These are phyloP conservation scores for Lysandra bellargus DNA, from an alignment of 2,888 invertebrate genomes.

Conservation along the genomic window DNA sequence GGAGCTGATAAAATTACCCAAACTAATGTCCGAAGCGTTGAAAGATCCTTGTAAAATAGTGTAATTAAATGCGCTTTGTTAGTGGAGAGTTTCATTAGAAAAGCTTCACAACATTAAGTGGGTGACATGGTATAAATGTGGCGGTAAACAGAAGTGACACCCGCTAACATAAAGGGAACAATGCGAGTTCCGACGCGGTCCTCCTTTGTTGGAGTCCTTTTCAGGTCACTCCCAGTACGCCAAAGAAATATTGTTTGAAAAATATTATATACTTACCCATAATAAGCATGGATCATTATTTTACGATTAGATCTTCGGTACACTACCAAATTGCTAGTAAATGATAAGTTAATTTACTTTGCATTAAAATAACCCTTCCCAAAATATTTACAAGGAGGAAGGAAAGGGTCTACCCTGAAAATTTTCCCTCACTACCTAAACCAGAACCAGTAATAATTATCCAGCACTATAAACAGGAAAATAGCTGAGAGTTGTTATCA, in stretches of 20 bases:
- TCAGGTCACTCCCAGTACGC: slow-evolving; percentile 71
- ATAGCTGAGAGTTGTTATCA: not conserved
- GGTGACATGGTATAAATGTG: slow-evolving; percentile 54
- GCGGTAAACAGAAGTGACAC: slow-evolving; percentile 56
- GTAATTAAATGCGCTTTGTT: slow-evolving; percentile 33
- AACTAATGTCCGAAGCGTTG: not conserved
- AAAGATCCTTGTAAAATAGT: not conserved
- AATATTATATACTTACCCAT: not conserved
- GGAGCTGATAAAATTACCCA: not conserved
- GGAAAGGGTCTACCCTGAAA: no score
- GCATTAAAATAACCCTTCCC: no score
- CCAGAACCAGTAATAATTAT: not conserved
- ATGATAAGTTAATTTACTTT: no score
- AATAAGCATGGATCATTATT: not conserved
- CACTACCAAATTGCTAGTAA: no score
- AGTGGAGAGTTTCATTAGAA: slow-evolving; percentile 44
- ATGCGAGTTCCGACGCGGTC: slow-evolving; percentile 68
- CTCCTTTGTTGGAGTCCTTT: slow-evolving; percentile 69
- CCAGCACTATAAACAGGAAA: not conserved
- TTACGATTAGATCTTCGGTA: not conserved
- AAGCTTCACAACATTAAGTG: slow-evolving; percentile 50
- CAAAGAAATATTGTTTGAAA: slow-evolving; percentile 40
- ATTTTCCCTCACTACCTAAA: not conserved
- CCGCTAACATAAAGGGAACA: slow-evolving; percentile 65
- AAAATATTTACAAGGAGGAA: no score